Conservation (phyloP, 2,113 vertebrate species). For the Podarcis cretensis region DNA sequence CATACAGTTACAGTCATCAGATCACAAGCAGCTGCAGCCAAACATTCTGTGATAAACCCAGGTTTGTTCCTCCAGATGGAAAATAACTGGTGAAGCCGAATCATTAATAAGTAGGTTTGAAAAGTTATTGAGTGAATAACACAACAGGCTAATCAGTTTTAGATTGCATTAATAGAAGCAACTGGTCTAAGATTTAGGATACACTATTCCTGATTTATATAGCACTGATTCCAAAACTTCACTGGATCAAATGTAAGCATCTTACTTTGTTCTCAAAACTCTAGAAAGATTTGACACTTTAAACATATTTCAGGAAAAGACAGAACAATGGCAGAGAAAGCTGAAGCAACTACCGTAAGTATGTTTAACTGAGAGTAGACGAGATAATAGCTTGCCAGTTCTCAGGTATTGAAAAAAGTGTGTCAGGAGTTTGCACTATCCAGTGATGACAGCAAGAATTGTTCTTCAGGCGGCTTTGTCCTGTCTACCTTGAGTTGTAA, state of each 20-base stretch:
- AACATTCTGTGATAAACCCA: neutral
- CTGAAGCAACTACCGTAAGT: neutral
- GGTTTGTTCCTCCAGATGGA: neutral
- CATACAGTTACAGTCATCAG: neutral
- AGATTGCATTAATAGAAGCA: neutral
- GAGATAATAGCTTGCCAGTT: neutral
- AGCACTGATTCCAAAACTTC: neutral
- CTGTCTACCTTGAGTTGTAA: neutral
- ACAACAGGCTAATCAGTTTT: neutral
- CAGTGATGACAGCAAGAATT: neutral
- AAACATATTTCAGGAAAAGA: neutral
- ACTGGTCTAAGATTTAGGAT: neutral
- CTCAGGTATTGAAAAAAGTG: neutral
- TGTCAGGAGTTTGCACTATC: neutral
- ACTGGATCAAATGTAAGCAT: neutral
- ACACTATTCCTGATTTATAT: neutral
- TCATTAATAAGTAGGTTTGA: neutral
- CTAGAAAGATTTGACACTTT: neutral
- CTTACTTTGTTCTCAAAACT: neutral
- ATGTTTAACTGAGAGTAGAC: neutral
- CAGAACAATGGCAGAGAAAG: neutral
- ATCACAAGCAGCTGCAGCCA: neutral
- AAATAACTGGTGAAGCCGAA: neutral
- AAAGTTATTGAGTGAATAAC: neutral
- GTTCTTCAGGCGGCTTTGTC: neutral